Evolutionary conservation across 2,113 vertebrate species (phyloP).

Genomic region (Gadus chalcogrammus): DNA sequence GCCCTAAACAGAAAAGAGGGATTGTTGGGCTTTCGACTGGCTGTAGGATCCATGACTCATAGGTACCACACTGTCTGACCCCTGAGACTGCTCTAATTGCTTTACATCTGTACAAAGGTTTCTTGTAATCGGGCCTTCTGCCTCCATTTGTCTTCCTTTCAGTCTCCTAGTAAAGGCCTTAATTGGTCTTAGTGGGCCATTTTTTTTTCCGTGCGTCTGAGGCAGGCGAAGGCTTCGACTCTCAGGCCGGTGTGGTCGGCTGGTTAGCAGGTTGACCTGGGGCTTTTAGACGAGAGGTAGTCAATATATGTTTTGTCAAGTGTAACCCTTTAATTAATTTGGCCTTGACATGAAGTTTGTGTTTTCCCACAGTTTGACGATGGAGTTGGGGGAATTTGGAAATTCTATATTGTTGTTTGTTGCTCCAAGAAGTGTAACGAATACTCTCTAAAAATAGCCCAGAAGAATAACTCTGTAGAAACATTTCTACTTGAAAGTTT

Average conservation of each 20-base stretch:
- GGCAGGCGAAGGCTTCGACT: constrained; percentile 78
- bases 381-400: constrained; percentile 62
- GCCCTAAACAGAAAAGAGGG: constrained; percentile 83
- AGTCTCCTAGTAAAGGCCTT: constrained; percentile 93
- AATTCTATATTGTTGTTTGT: constrained; percentile 25
- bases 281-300: constrained; percentile 76
- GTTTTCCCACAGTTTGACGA: constrained; percentile 52
- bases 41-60: constrained; percentile 87
- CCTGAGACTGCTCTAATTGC: constrained; percentile 95
- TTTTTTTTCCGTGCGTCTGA: constrained; percentile 53
- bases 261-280: constrained; percentile 62
- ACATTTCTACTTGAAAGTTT: neutral
- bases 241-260: constrained; percentile 66
- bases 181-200: constrained; percentile 99
- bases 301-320: constrained; percentile 84
- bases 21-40: constrained; percentile 92
- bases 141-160: constrained; percentile 99
- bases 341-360: constrained; percentile 75
- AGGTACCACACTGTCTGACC: constrained; percentile 83
- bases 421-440: too few relatives aligned
- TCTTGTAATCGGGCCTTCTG: constrained; percentile 96
- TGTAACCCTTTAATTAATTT: constrained; percentile 96
- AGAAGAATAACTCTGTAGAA: too few relatives aligned
- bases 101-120: constrained; percentile 99
- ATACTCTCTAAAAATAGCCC: too few relatives aligned